phyloP scores from a whole-genome alignment of 2,113 vertebrate genomes.

The Mixornis gularis region DNA sequence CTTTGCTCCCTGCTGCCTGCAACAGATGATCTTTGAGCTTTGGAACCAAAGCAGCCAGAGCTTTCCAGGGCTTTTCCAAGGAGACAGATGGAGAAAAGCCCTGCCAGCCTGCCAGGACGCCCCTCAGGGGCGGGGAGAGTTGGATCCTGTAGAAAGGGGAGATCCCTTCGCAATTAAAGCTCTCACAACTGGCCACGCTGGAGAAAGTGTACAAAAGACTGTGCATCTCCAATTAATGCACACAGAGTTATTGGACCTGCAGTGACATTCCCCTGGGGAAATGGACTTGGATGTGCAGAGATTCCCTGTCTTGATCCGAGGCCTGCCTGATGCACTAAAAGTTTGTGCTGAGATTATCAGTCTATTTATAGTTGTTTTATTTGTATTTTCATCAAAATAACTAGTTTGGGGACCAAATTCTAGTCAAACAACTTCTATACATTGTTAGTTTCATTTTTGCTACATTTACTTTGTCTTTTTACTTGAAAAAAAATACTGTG shows the following conservation, averaged over 20 bases:
- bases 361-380: neutral
- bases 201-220: no score
- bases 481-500: neutral
- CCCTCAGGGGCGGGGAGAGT: fast-evolving
- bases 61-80: neutral
- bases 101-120: neutral
- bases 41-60: neutral
- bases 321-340: neutral
- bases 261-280: neutral
- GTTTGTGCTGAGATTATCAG: neutral
- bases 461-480: neutral
- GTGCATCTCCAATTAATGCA: fast-evolving
- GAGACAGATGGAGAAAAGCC: neutral
- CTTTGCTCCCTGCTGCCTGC: neutral
- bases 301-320: neutral
- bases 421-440: neutral
- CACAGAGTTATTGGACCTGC: neutral
- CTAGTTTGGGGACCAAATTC: neutral
- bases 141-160: neutral
- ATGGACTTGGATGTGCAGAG: neutral
- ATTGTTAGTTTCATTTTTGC: neutral
- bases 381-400: neutral
- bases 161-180: neutral
- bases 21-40: neutral
- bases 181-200: fast-evolving